Percentiles rank a stretch among this genome's conserved stretches.
phyloP scores from a whole-genome alignment of 2,113 vertebrate species.

The Craseonycteris thonglongyai region DNA sequence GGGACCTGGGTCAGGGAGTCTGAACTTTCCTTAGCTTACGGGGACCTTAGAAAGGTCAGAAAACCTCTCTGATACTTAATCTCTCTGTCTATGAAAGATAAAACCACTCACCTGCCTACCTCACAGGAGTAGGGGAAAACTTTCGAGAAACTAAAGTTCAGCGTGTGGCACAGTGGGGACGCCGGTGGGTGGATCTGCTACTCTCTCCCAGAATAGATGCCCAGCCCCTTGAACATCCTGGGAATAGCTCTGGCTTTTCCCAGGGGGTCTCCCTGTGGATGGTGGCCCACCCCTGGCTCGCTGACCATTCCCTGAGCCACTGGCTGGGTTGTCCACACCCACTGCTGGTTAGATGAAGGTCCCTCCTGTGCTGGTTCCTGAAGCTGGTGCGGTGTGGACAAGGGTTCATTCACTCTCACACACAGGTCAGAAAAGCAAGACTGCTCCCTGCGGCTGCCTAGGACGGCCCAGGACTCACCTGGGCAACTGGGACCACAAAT shows the following conservation, averaged over 20 bases:
- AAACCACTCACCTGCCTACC: neutral
- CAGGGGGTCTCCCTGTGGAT: no score
- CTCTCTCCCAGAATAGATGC: neutral
- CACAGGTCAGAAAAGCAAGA: neutral
- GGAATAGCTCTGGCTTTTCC: neutral
- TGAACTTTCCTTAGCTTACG: neutral
- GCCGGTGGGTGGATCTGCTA: neutral
- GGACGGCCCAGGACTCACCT: neutral
- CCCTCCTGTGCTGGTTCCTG: neutral
- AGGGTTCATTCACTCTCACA: rapidly evolving
- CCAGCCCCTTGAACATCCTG: neutral
- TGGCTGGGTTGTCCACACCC: neutral
- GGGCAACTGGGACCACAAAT: neutral
- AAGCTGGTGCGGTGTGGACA: rapidly evolving
- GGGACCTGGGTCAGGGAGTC: neutral
- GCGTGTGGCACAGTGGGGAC: no score
- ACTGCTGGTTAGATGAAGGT: neutral
- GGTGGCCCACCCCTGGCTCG: neutral
- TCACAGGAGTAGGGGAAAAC: neutral
- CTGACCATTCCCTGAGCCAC: neutral
- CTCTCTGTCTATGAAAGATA: neutral
- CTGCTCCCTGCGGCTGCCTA: neutral
- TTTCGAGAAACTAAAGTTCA: neutral
- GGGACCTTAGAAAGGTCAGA: neutral
- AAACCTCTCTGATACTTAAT: neutral